Conservation (phyloP, 64 coral and sea anemone genomes). For the Astreopora myriophthalma region DNA sequence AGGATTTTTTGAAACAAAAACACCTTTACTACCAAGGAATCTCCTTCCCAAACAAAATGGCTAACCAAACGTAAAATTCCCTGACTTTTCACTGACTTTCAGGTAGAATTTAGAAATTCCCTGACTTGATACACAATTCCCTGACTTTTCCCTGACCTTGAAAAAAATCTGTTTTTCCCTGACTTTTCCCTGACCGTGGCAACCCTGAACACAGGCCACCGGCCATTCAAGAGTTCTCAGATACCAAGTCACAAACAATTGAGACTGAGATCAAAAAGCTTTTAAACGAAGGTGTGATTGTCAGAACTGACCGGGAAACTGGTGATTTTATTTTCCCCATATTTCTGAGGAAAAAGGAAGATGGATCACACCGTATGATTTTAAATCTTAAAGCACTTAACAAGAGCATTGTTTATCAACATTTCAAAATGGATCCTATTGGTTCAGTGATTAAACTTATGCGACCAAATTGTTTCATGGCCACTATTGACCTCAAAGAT, state of each 20-base stretch:
- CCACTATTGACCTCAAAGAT: background rate
- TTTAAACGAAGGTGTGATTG: background rate
- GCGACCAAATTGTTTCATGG: background rate
- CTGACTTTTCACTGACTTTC: too few species aligned
- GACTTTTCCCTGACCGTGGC: conserved; percentile 48
- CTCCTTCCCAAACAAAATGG: too few species aligned
- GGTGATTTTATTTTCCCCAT: background rate
- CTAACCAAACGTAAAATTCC: too few species aligned
- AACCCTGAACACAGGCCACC: conserved; percentile 11
- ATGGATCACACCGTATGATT: background rate
- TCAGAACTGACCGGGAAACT: background rate
- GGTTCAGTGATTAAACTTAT: background rate
- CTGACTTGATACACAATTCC: too few species aligned
- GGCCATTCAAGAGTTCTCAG: background rate
- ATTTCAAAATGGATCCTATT: background rate
- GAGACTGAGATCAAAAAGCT: background rate
- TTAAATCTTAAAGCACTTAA: background rate
- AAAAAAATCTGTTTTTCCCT: conserved; percentile 27
- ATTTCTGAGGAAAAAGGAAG: background rate
- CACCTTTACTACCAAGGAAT: too few species aligned
- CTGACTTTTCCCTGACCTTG: conserved; percentile 31
- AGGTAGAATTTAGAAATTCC: too few species aligned
- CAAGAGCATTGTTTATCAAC: background rate
- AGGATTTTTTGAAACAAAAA: too few species aligned
- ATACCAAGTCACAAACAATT: background rate